Evolutionary conservation across 1,140 invertebrate genomes (phyloP).

Genomic region (Octopus sinensis): DNA sequence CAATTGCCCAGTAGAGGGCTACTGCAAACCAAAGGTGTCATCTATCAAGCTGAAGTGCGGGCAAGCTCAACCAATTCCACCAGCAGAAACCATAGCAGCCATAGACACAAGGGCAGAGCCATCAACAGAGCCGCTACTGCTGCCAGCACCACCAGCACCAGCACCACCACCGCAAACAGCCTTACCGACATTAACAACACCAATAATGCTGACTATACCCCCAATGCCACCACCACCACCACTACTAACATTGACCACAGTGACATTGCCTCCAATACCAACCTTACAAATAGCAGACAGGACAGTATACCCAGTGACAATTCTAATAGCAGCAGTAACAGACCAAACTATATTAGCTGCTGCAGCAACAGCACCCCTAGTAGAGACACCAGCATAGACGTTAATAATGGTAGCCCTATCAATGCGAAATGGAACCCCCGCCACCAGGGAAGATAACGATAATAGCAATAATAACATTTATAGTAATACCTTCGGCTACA

Average conservation of each 20-base stretch:
- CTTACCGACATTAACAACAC: neutral
- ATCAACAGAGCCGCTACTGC: too few relatives aligned
- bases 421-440: neutral
- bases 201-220: neutral
- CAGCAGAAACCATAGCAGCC: too few relatives aligned
- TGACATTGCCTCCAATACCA: neutral
- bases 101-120: too few relatives aligned
- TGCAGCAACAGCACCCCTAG: constrained; percentile 16
- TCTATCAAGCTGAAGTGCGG: too few relatives aligned
- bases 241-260: neutral
- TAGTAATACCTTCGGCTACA: constrained; percentile 22
- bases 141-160: neutral
- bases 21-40: too few relatives aligned
- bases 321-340: constrained; percentile 22
- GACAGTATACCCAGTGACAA: neutral
- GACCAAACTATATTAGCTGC: constrained; percentile 17
- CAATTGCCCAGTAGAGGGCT: too few relatives aligned
- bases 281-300: neutral
- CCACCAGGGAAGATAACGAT: constrained; percentile 11
- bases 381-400: neutral
- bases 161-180: neutral
- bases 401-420: neutral
- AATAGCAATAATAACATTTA: constrained; percentile 22
- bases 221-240: neutral
- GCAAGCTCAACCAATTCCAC: too few relatives aligned